Evolutionary conservation across 2,888 invertebrate genomes (phyloP), one percentile per base, ranked within the genome.

Genomic region (Deilephila elpenor): DNA sequence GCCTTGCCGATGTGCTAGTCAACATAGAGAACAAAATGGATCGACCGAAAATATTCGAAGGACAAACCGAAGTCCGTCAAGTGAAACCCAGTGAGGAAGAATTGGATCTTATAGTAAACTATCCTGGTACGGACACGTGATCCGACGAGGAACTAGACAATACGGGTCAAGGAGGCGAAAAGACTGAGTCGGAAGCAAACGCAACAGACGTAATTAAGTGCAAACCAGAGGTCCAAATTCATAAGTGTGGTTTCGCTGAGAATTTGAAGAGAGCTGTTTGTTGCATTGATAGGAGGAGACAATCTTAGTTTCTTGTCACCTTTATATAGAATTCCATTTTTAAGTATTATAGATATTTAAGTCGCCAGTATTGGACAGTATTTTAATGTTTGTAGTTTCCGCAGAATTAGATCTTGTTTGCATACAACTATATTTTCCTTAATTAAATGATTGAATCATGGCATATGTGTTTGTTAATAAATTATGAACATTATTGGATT

Each of bases 61-160:
- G 86, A 0, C 84, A 84, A 73, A 91, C 90, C 4, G 92, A 93
- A 83, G 88, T 91, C 11, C 87, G 92, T 62, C 83, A 82, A 71
- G 88, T 87, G 19, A 92, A 90, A 76, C 91, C 89, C 1, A 88
- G 85, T 60, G 92, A 94, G 60, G 95, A 94, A 75, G 95, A 95
- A 81, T 83, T 95, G 80, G 92, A 95, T 84, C 86, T 95, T 78
- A 94, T 95, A 74, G 93, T 93, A 64, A 95, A 92, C 78, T 95
- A 94, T 72, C 93, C 91, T 59, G 90, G 91, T 73, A 86, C 94
- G 83, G 94, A 94, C 85, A 95, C 95, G 92, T 95, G 95, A 95
- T 95, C 95, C 95, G 94, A 93, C 75, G 93, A 91, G 78, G 87
- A 88, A 74, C 72, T 82, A 71, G 86, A 83, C 72, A 87, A 84